A percentile compares a stretch with the other conserved stretches of the same genome.
These are phyloP conservation scores for Phyllopteryx taeniolatus DNA, from an alignment of 2,113 vertebrate species.

Conservation along the genomic window DNA sequence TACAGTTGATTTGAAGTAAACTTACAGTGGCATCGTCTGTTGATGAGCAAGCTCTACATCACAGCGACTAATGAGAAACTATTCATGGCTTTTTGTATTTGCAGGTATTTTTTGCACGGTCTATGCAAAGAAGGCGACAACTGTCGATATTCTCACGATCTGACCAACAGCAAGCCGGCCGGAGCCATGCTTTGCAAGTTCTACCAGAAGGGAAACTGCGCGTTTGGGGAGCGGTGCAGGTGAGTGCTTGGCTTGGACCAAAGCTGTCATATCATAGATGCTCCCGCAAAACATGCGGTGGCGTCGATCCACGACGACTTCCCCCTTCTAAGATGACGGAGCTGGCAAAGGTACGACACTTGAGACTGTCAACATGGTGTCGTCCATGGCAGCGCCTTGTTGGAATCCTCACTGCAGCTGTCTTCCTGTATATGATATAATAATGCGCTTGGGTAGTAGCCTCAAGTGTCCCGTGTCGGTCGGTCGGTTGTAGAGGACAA, in stretches of 20 bases:
- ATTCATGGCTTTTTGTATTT: conserved; percentile 13
- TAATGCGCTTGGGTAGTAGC: not conserved
- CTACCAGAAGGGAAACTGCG: conserved; percentile 93
- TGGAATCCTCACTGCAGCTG: not conserved
- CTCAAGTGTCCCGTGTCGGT: not conserved
- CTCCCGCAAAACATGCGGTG: not conserved
- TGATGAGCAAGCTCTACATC: not conserved
- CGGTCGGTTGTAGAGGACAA: not conserved
- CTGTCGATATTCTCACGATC: conserved; percentile 95
- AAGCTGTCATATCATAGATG: not conserved
- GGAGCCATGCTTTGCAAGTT: conserved; percentile 89
- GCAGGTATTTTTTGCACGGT: conserved; percentile 97
- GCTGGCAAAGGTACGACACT: conserved; percentile 27
- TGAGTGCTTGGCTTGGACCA: conserved; percentile 49
- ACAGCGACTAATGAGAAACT: not conserved
- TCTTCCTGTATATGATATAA: not conserved
- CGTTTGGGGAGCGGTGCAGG: conserved; percentile 96
- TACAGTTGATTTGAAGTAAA: not conserved
- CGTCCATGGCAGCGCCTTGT: not conserved
- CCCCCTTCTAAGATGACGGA: conserved; percentile 25
- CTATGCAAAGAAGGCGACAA: conserved; percentile 97
- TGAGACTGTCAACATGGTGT: conserved; percentile 46
- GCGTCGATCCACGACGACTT: not conserved
- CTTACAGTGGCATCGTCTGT: not conserved
- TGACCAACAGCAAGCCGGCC: conserved; percentile 83